Base-by-base conservation (phyloP, 2,797 vertebrate genomes). In the Enteromius radiatus region DNA sequence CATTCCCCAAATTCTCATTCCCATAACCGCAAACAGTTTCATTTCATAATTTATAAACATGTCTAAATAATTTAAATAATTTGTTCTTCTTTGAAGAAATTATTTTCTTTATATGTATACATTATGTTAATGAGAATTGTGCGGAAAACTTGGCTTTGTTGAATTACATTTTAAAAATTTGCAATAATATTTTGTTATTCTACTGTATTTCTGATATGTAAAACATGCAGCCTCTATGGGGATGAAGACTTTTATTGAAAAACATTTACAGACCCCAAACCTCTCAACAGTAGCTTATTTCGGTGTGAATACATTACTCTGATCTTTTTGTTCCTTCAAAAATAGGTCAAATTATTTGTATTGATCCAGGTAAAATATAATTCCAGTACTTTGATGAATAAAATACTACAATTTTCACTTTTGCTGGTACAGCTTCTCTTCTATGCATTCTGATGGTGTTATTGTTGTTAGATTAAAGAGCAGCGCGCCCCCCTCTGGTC, bases 401-500 rank as follows among this genome's bases (percentile, higher is more conserved):
- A 65, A 21, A 36, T 65, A 17, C 33, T 26, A 63, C 1, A 17
- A 31, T 31, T 17, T 63, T 31, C 7, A 33, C 7, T 64, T 64
- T 64, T 59, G 54, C 54, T 56, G 10, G n/a, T 26, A 26, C 54
- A 47, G 64, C 67, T 80, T 59, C 76, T 6, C 7, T 9, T 85
- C 75, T 43, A 21, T 73, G 71, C 23, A n/a, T 64, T 69, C 31
- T 79, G 61, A 76, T 52, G 52, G 21, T 26, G 52, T 23, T 45
- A 14, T 45, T 45, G 23, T 10, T 49, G n/a, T 63, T 19, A 41
- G 31, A 63, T 45, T 54, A 78, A 79, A 76, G 83, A 64, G 59
- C 84, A 78, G 74, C 31, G 65, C 84, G 85, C 85, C 84, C 85
- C 85, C 85, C 65, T 71, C 87, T 86, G 87, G 84, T 64, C 70